Evolutionary conservation across 2,113 vertebrate species (phyloP), one percentile per base, ranked within the genome.

Genomic region (Spilogale gracilis): DNA sequence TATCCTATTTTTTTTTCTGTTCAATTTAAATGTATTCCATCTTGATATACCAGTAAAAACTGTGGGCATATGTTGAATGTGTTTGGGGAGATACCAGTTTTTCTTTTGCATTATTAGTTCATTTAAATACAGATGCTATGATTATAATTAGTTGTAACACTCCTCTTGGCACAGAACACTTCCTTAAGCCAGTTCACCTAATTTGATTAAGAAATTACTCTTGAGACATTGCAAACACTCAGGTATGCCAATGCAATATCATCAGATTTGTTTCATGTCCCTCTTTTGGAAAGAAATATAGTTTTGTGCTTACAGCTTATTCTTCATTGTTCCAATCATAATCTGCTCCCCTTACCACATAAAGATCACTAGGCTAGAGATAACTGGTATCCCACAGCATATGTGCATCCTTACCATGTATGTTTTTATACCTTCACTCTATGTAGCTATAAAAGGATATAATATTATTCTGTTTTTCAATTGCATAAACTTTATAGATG

Each of bases 1-100:
- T 61, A 20, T 23, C 1, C 80, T 50, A 6, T 5, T 71, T 25
- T 84, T 71, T 56, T 89, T 50, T 56, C 4, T 84, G 2, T 76
- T 80, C 78, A 79, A 58, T 48, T 96, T 81, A 90, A 94, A 61
- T 6, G 83, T 93, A 79, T 74, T 83, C 71, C 50, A n/a, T 88
- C 14, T 82, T 67, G 61, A 89, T 27, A 50, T 5, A 81, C 17
- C 63, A 85, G 1, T 80, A 83, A 32, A 23, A 97, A 91, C n/a
- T 9, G 18, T 13, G 0, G 48, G 7, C 43, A 52, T 95, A 65
- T 96, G 50, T 38, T 89, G 43, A 88, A 84, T 91, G 38, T 56
- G 58, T 89, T 76, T 82, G n/a, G 45, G 80, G 38, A 95, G 20
- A 45, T 84, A 61, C 6, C 32, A 58, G 1, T 13, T 91, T 79